A percentile compares a stretch with the other conserved stretches of the same genome.
phyloP scores from a whole-genome alignment of 2,797 vertebrate genomes.

The Garrulus glandarius region DNA sequence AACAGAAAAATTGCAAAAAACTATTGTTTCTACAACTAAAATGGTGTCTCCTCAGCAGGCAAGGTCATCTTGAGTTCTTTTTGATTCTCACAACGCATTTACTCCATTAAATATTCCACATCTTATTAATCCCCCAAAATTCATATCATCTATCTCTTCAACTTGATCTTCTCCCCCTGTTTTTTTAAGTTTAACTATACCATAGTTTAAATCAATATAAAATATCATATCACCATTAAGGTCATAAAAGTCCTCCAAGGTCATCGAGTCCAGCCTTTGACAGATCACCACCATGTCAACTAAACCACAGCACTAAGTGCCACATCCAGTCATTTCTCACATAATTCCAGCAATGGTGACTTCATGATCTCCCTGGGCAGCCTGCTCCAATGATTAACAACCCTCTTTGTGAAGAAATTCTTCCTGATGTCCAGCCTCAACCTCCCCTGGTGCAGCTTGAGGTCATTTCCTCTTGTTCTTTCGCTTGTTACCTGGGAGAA shows the following conservation, averaged over 20 bases:
- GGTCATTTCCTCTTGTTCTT: background rate
- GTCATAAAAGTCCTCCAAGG: background rate
- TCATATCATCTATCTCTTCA: background rate
- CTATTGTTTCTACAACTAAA: background rate
- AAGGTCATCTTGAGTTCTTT: background rate
- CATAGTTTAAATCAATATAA: background rate
- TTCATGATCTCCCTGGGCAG: background rate
- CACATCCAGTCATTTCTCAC: background rate
- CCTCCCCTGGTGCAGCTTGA: background rate
- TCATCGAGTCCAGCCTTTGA: background rate
- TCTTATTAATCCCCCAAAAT: background rate
- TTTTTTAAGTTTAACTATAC: background rate
- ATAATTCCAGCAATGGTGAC: background rate
- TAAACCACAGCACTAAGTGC: background rate
- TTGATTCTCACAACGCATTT: background rate
- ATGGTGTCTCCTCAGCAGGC: background rate
- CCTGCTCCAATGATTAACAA: background rate
- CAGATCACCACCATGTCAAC: background rate
- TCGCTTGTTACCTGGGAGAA: fast-evolving
- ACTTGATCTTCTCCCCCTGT: fast-evolving
- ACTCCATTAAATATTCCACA: background rate
- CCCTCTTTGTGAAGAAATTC: too few relatives aligned
- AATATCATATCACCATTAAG: background rate
- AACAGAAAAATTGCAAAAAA: background rate
- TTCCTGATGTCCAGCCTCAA: background rate